Percentiles rank a stretch among this genome's conserved stretches.
Evolutionary conservation across 2,888 invertebrate species (phyloP).

Genomic region (Eurytoma adleriae): DNA sequence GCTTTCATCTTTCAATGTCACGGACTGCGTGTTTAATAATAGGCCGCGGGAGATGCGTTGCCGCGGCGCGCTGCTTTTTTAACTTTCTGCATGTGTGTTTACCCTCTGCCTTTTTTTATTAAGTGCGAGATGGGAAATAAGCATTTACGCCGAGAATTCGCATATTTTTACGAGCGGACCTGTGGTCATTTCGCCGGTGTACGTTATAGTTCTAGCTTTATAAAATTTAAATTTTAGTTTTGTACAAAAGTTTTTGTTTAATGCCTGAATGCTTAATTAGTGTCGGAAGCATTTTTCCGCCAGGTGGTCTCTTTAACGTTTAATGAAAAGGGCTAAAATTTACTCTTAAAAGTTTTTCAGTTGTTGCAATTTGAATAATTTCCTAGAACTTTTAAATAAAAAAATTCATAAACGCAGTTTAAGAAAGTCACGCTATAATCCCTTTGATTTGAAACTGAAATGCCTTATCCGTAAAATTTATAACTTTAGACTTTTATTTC

Average conservation of each 20-base stretch:
- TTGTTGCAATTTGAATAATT: not conserved
- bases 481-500: too few relatives aligned
- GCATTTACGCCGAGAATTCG: too few relatives aligned
- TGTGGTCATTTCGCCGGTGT: too few relatives aligned
- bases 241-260: too few relatives aligned
- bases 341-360: conserved; percentile 1
- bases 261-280: too few relatives aligned
- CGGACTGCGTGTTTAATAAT: not conserved
- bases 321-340: not conserved
- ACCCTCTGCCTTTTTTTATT: not conserved
- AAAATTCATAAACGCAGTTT: not conserved
- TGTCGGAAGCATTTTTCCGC: too few relatives aligned
- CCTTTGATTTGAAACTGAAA: too few relatives aligned
- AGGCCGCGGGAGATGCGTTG: not conserved
- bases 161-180: too few relatives aligned
- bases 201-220: too few relatives aligned
- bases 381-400: not conserved
- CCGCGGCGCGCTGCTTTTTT: not conserved
- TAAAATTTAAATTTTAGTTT: too few relatives aligned
- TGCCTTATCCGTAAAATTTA: too few relatives aligned
- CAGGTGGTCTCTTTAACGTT: not conserved
- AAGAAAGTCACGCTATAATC: not conserved
- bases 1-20: conserved; percentile 26
- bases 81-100: not conserved
- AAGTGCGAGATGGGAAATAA: too few relatives aligned